Evolutionary conservation across 2,888 invertebrate species (phyloP).

Genomic region (Mallateleia sp.): DNA sequence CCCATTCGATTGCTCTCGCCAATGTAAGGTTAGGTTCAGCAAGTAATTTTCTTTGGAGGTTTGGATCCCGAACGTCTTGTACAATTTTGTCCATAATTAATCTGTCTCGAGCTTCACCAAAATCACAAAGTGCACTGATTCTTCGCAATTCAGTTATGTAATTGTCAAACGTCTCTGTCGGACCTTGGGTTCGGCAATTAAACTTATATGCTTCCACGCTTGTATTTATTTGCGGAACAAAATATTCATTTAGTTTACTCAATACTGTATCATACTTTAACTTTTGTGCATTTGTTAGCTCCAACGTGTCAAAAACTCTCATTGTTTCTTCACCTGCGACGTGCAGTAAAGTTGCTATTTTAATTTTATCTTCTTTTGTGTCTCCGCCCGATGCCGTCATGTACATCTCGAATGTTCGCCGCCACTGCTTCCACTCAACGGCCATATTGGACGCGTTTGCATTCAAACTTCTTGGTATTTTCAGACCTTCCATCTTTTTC

Average conservation of each 20-base stretch:
- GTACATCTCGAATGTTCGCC: constrained; percentile 10
- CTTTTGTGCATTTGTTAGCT: background rate
- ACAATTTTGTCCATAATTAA: constrained; percentile 80
- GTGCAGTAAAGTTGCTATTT: constrained; percentile 20
- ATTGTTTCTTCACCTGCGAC: constrained; percentile 1
- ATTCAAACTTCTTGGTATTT: constrained; percentile 15
- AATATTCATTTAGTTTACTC: background rate
- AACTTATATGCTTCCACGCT: constrained; percentile 38
- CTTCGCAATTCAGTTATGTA: constrained; percentile 79
- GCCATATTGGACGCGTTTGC: constrained; percentile 11
- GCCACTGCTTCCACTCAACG: constrained; percentile 18
- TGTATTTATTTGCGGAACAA: background rate
- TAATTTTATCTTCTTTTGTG: constrained; percentile 13
- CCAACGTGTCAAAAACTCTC: background rate
- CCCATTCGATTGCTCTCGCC: constrained; percentile 63
- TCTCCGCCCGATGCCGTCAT: constrained; percentile 25
- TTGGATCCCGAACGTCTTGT: constrained; percentile 71
- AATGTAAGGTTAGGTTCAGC: constrained; percentile 74
- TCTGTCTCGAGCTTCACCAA: constrained; percentile 76
- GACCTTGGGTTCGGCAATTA: constrained; percentile 11
- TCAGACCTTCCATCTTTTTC: constrained; percentile 12
- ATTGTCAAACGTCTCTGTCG: constrained; percentile 75
- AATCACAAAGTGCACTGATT: constrained; percentile 77
- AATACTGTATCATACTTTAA: background rate
- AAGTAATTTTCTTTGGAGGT: constrained; percentile 76